phyloP scores from a whole-genome alignment of 2,888 invertebrate genomes.

The Tromatobia lineatoria region DNA sequence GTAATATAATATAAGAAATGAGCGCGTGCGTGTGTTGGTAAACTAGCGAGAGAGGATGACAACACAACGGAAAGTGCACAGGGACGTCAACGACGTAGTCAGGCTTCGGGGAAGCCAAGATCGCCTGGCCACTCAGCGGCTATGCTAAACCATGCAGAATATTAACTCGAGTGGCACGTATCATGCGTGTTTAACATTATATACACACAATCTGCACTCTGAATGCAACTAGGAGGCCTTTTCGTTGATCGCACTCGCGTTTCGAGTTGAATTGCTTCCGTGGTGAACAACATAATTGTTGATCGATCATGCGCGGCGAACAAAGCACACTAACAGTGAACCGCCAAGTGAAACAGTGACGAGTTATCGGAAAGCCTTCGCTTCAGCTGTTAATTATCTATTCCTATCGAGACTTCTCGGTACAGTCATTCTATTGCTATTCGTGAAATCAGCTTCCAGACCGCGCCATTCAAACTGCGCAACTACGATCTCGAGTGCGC shows the following conservation, averaged over 20 bases:
- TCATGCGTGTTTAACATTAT: slow-evolving; percentile 16
- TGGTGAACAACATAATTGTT: slow-evolving; percentile 39
- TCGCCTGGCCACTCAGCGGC: slow-evolving; percentile 3
- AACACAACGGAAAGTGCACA: slow-evolving; percentile 29
- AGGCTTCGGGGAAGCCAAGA: slow-evolving; percentile 62
- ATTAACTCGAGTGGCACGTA: slow-evolving; percentile 1
- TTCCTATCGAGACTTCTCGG: not conserved
- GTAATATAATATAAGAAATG: slow-evolving; percentile 35
- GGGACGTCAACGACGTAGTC: slow-evolving; percentile 44
- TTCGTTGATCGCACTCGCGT: slow-evolving; percentile 18
- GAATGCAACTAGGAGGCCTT: slow-evolving; percentile 29
- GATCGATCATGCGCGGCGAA: slow-evolving; percentile 45
- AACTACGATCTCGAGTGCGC: not conserved
- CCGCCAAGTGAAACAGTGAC: not conserved
- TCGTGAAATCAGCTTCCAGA: not conserved
- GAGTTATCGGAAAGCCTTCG: not conserved
- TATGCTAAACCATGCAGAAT: not conserved
- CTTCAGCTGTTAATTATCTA: not conserved
- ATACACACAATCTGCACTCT: slow-evolving; percentile 38
- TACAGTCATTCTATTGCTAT: slow-evolving; percentile 8
- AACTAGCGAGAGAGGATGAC: slow-evolving; percentile 13
- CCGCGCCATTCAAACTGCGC: not conserved
- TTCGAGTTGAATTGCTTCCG: slow-evolving; percentile 48
- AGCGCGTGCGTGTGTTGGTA: slow-evolving; percentile 46
- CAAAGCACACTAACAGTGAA: not conserved